Evolutionary conservation across 92 coral and sea anemone species (phyloP), one percentile per base, ranked within the genome.

Genomic region (Plumapathes pennacea): DNA sequence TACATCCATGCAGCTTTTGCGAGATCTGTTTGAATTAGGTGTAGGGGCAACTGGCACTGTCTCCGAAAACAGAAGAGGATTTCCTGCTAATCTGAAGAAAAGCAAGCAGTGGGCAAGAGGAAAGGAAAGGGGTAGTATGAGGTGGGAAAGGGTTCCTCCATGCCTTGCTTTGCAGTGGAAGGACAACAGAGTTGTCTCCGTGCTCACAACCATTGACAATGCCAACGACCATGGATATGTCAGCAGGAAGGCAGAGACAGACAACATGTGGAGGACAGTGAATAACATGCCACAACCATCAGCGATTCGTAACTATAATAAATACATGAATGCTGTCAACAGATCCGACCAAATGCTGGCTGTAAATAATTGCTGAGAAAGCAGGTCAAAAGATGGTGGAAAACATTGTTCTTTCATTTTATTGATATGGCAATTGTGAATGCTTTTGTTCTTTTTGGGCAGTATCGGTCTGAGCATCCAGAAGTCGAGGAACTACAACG

Each of bases 21-120:
- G 49, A 40, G 78, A 75, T 28, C 40, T 75, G 2, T 75, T 75
- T 65, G 46, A 6, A 4, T 44, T 39, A 3, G 84, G 87, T 57
- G 68, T 71, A 8, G 65, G 70, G 5, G 64, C 74, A 28, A 51
- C 78, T 9, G 74, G 85, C 24, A 80, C 85, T 21, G 78, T 62
- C 13, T 29, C 43, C 9, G 74, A 43, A n/a, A 56, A 63, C 34
- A 15, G 81, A 29, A 62, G 57, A 24, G 72, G 69, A 18, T 72
- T 85, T 28, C 91, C 91, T 10, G 50, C 20, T 27, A 38, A 33
- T 30, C 64, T 64, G 7, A 70, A 65, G 23, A 72, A 66, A 37
- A 55, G 74, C 38, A 80, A 80, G 59, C 60, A 57, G 29, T 85
- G 87, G 94, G 94, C 81, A 9, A 74, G 53, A 45, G 24, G 23